phyloP scores from a whole-genome alignment of 2,797 vertebrate genomes.

The Phoxinus dragarum region DNA sequence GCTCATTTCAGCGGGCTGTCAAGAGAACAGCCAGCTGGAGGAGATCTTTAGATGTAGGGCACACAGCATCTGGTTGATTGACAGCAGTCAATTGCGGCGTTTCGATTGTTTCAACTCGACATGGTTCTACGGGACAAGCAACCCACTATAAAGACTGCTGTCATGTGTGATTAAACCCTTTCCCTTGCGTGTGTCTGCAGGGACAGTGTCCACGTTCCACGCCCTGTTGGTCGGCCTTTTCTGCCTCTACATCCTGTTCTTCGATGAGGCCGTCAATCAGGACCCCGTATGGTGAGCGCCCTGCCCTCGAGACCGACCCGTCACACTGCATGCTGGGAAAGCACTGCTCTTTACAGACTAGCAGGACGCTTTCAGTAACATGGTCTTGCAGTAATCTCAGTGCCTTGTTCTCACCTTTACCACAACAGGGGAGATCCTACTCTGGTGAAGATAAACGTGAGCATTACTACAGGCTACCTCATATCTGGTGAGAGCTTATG shows the following conservation, averaged over 20 bases:
- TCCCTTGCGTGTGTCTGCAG: conserved; percentile 70
- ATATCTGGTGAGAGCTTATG: conserved; percentile 89
- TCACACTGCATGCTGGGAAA: conserved; percentile 50
- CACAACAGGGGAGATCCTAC: conserved; percentile 90
- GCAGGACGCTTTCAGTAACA: conserved; percentile 31
- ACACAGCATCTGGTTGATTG: background rate
- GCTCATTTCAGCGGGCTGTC: background rate
- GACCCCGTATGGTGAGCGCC: conserved; percentile 93
- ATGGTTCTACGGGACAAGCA: background rate
- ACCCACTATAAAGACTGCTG: background rate
- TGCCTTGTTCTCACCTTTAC: conserved; percentile 49
- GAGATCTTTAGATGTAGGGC: conserved; percentile 1
- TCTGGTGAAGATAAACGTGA: conserved; percentile 91
- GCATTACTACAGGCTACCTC: conserved; percentile 98
- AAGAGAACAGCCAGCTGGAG: background rate
- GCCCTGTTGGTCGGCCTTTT: conserved; percentile 92
- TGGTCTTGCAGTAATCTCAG: conserved; percentile 24
- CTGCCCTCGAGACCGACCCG: background rate
- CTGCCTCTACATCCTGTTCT: conserved; percentile 89
- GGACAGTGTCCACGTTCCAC: conserved; percentile 95
- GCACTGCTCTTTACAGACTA: conserved; percentile 14
- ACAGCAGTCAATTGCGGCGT: background rate
- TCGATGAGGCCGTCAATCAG: conserved; percentile 88
- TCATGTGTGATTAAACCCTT: background rate
- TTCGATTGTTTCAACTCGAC: conserved; percentile 5